Percentiles rank a stretch among this genome's conserved stretches.
These are phyloP conservation scores for Poeciliopsis turneri DNA, from an alignment of 2,797 vertebrate species.

Conservation along the genomic window DNA sequence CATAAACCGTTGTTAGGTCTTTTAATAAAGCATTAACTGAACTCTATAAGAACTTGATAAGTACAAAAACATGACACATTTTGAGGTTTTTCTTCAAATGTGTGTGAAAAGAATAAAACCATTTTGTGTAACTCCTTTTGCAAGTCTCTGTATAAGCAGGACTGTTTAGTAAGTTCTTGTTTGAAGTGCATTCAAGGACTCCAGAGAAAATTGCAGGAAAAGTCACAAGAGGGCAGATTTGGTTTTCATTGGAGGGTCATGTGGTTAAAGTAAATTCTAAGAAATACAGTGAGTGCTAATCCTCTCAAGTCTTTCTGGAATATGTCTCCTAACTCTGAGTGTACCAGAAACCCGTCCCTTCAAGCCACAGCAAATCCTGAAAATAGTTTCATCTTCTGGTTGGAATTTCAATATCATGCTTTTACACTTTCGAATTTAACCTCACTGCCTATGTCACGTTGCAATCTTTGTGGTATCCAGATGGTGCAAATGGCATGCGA, in stretches of 20 bases:
- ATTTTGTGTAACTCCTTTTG: background rate
- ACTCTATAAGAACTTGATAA: no score
- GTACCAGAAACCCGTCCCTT: background rate
- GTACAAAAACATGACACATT: background rate
- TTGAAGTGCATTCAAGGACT: background rate
- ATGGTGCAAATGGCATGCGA: conserved; percentile 8
- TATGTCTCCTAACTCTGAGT: background rate
- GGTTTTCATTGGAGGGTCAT: background rate
- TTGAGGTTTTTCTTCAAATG: background rate
- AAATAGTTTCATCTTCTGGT: background rate
- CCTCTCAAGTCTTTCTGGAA: background rate
- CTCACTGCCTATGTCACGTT: background rate
- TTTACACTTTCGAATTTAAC: background rate
- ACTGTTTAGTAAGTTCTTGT: background rate
- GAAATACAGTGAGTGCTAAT: background rate
- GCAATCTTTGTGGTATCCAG: conserved; percentile 27
- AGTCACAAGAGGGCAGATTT: background rate
- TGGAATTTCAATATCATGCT: background rate
- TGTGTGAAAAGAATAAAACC: background rate
- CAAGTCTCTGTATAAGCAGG: background rate
- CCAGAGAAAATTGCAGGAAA: background rate
- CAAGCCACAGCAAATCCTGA: background rate
- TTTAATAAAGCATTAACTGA: background rate
- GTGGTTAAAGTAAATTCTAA: background rate
- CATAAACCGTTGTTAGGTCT: background rate